These are phyloP conservation scores for Echeneis naucrates DNA, from an alignment of 2,797 vertebrate genomes.

Conservation along the genomic window DNA sequence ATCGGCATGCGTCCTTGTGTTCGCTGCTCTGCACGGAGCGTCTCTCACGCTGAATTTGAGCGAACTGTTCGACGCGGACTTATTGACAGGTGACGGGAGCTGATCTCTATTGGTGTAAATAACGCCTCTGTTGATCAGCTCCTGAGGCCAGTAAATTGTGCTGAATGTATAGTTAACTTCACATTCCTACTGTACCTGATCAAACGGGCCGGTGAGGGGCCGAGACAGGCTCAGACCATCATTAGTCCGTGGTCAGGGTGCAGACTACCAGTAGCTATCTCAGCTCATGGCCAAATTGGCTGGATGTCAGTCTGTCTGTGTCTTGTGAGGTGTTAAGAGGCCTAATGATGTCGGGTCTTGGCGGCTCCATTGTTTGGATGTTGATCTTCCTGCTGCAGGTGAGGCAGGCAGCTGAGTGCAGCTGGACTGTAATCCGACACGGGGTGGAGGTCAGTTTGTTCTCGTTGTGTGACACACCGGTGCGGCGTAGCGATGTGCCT, in stretches of 20 bases:
- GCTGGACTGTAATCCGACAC: constrained; percentile 27
- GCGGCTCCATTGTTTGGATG: constrained; percentile 74
- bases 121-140: constrained; percentile 56
- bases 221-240: constrained; percentile 79
- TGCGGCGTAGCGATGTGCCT: neutral
- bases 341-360: constrained; percentile 79
- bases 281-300: constrained; percentile 75
- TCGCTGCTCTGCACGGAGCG: constrained; percentile 4
- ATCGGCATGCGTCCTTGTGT: neutral
- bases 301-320: constrained; percentile 79
- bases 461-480: constrained; percentile 1
- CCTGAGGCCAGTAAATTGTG: constrained; percentile 60
- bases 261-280: constrained; percentile 62
- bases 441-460: constrained; percentile 12
- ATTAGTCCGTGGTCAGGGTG: constrained; percentile 77
- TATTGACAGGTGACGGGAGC: constrained; percentile 63
- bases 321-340: constrained; percentile 81
- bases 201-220: constrained; percentile 76
- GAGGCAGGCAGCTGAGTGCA: constrained; percentile 49
- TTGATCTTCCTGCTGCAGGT: constrained; percentile 72
- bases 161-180: constrained; percentile 56
- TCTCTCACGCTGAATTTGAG: constrained; percentile 33
- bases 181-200: constrained; percentile 74
- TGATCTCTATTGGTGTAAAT: constrained; percentile 57
- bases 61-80: neutral